Evolutionary conservation across 1,140 invertebrate genomes (phyloP), one percentile per base, ranked within the genome.

Genomic region (Drosophila leontia): DNA sequence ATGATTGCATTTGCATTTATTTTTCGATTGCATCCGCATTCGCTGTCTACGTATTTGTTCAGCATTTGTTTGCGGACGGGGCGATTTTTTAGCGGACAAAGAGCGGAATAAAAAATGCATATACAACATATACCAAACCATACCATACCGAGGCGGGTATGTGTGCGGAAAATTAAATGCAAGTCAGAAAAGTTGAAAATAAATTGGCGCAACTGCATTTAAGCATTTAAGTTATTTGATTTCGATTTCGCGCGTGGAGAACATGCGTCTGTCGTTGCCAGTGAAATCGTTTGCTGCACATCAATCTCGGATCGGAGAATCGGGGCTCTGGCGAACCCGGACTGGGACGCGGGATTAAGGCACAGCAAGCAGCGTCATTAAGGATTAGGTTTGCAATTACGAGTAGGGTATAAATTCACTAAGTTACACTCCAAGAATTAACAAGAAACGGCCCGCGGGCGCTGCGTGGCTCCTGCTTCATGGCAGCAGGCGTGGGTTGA

Each of bases 401-500:
- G 32, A 32, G 29, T 72, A 79, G 29, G 56, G 32, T 44, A 75
- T 80, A 81, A 84, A 85, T 86, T 86, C 61, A 82, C 78, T 82
- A 72, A 72, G 68, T 72, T 57, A 72, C 53, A 37, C 50, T 72
- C 37, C 42, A 58, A 57, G 55, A 37, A 45, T 60, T 76, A 77
- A 76, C 74, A 77, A 63, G 58, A 75, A 56, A 65, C 39, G 26
- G 34, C 44, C 35, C 17, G 13, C 41, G 32, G 19, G 23, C 41
- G 34, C 45, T 29, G 42, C 5, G 9, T 6, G 47, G 17, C 35
- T 37, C 11, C 8, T 7, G 45, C 35, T 64, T 92, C 84, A 92
- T 76, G 96, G 96, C 91, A 97, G 90, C 83, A 97, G 94, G 93
- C 96, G 94, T 13, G 96, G 97, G 92, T 97, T 97, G 92, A 97